Evolutionary conservation across 2,888 invertebrate genomes (phyloP).

Genomic region (Heliconius ethilla): DNA sequence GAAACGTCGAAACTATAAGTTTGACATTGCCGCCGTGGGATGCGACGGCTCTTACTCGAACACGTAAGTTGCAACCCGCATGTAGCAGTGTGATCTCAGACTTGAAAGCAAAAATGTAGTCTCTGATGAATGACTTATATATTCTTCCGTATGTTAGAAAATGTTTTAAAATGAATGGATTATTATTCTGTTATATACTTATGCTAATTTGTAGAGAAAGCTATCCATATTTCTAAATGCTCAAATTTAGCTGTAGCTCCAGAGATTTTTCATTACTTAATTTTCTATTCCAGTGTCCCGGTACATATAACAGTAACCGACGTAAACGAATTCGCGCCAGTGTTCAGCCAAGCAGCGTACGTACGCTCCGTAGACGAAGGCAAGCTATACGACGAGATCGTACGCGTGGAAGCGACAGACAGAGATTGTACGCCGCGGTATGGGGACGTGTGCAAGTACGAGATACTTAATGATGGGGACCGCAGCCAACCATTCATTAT

Average conservation of each 20-base stretch:
- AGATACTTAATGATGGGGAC: slow-evolving; percentile 87
- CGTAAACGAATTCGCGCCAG: slow-evolving; percentile 97
- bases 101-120: too few species aligned
- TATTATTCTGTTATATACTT: too few species aligned
- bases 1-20: slow-evolving; percentile 96
- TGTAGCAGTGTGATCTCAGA: too few species aligned
- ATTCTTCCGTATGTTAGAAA: too few species aligned
- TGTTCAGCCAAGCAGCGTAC: slow-evolving; percentile 94
- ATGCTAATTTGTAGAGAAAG: too few species aligned
- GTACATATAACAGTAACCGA: slow-evolving; percentile 97
- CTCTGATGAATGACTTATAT: too few species aligned
- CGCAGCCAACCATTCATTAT: slow-evolving; percentile 90
- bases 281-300: slow-evolving; percentile 85
- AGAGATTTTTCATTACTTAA: neutral
- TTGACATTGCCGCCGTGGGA: slow-evolving; percentile 96
- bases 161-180: too few species aligned
- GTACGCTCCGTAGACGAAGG: slow-evolving; percentile 95
- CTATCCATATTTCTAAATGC: too few species aligned
- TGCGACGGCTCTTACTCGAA: slow-evolving; percentile 93
- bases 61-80: slow-evolving; percentile 78
- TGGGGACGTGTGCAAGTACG: slow-evolving; percentile 98
- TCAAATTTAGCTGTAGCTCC: neutral
- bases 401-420: slow-evolving; percentile 95
- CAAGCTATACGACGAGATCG: slow-evolving; percentile 92
- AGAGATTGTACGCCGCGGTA: slow-evolving; percentile 97